Conservation (phyloP, 2,797 vertebrate species). For the Xiphorhynchus erythropygius region DNA sequence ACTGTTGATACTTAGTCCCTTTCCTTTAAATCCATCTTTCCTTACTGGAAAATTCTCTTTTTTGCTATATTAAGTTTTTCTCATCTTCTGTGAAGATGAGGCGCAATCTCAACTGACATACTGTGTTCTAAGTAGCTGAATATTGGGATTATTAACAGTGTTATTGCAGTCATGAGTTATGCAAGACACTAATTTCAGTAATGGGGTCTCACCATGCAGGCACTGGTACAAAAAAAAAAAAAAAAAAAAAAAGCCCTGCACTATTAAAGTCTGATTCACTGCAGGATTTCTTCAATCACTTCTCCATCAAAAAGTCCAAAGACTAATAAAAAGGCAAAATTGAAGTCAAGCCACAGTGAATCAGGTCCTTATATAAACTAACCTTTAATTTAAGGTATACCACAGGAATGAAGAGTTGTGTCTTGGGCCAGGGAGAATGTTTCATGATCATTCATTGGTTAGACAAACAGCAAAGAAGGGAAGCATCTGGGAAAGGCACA, state of each 20-base stretch:
- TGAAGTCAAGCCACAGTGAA: not conserved
- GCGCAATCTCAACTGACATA: not conserved
- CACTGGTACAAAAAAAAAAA: not conserved
- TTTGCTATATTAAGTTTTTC: not conserved
- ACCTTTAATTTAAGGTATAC: not conserved
- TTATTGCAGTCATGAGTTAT: not conserved
- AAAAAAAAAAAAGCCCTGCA: not conserved
- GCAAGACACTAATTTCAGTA: not conserved
- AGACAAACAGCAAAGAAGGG: not conserved
- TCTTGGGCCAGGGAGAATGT: not conserved
- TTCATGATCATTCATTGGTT: not conserved
- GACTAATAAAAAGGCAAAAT: not conserved
- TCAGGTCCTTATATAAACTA: not conserved
- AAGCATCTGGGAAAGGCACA: constrained; percentile 58
- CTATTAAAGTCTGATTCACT: not conserved
- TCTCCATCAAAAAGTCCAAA: not conserved
- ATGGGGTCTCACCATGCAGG: accelerated
- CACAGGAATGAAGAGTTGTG: not conserved
- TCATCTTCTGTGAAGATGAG: not conserved
- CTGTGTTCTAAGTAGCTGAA: not conserved
- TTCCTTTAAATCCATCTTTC: not conserved
- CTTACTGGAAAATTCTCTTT: not conserved
- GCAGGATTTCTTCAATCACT: not conserved
- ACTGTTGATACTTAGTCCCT: not conserved
- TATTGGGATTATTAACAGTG: not conserved